Conservation (phyloP, 2,888 invertebrate species). For the Rhamnusium bicolor region DNA sequence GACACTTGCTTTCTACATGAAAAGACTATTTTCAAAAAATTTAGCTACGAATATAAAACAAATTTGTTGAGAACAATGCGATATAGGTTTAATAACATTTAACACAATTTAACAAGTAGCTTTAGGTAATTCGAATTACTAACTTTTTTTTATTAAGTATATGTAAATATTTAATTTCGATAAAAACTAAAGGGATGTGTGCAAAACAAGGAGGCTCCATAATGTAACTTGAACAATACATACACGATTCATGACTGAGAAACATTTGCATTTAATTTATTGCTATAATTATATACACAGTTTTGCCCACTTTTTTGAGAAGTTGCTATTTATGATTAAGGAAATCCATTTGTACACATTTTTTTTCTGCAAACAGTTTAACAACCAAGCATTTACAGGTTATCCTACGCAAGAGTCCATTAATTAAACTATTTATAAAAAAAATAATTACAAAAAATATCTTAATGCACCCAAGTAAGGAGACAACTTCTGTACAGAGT, state of each 20-base stretch:
- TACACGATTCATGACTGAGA: not conserved
- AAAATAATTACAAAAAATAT: no score
- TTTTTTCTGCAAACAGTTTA: no score
- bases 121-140: constrained; percentile 17
- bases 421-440: no score
- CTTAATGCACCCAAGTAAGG: no score
- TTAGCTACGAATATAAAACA: not conserved
- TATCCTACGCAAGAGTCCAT: no score
- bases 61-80: constrained; percentile 24
- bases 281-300: not conserved
- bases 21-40: constrained; percentile 2
- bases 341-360: no score
- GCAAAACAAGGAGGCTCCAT: constrained; percentile 34
- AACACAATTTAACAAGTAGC: constrained; percentile 7
- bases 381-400: no score
- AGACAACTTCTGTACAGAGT: no score
- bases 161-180: constrained; percentile 38
- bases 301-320: no score
- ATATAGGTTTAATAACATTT: constrained; percentile 19
- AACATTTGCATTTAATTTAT: not conserved
- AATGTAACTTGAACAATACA: not conserved
- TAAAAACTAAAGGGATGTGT: constrained; percentile 40
- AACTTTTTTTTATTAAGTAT: not conserved
- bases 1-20: not conserved
- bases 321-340: no score